Evolutionary conservation across 2,888 invertebrate genomes (phyloP).

Genomic region (Podotricha telesiphe): DNA sequence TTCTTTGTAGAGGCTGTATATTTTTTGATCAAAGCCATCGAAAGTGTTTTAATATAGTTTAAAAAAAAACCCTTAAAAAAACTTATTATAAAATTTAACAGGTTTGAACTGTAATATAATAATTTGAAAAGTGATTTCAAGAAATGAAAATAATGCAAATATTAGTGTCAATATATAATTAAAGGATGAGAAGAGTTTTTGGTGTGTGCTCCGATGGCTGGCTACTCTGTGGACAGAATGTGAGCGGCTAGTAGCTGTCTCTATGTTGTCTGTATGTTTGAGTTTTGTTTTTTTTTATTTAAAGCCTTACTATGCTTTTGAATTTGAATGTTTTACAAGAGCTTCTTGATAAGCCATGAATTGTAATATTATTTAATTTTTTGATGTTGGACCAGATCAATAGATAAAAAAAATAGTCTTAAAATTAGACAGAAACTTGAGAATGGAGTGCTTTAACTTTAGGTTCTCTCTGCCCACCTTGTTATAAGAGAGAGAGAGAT

Average conservation of each 20-base stretch:
- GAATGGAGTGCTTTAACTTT: too few relatives aligned
- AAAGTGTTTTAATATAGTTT: too few relatives aligned
- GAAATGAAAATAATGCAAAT: conserved; percentile 38
- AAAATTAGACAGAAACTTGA: too few relatives aligned
- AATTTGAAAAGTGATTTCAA: background rate
- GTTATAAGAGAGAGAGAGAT: too few relatives aligned
- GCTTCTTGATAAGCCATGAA: too few relatives aligned
- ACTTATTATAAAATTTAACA: background rate
- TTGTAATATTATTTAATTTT: too few relatives aligned
- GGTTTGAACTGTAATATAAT: background rate
- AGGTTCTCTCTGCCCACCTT: too few relatives aligned
- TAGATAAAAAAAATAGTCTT: too few relatives aligned
- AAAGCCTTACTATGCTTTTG: conserved; percentile 8
- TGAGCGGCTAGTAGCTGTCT: conserved; percentile 73
- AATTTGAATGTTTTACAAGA: background rate
- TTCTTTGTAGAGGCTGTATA: background rate
- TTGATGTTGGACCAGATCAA: too few relatives aligned
- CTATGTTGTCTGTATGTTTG: conserved; percentile 82
- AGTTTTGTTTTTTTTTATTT: conserved; percentile 45
- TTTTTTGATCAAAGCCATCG: background rate
- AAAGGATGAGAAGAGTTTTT: conserved; percentile 79
- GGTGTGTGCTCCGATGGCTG: conserved; percentile 82
- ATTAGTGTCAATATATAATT: conserved; percentile 46
- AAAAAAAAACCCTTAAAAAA: background rate
- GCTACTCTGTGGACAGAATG: conserved; percentile 81